Base-by-base conservation (phyloP, 2,888 invertebrate genomes). In the Fragum fragum region DNA sequence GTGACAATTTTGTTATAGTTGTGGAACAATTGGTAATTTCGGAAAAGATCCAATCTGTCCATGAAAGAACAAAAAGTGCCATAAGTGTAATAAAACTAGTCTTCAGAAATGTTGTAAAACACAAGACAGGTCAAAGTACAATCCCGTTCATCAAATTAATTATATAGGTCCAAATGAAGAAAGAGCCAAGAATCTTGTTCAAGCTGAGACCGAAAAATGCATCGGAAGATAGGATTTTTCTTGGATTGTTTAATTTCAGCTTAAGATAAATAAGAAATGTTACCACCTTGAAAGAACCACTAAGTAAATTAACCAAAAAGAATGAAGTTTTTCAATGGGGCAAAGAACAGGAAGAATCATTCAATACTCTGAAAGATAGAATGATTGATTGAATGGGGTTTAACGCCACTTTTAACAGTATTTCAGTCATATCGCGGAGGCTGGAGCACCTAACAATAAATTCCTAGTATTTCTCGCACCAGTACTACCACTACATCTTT, bases 171-270 rank as follows among this genome's bases (percentile, higher is more conserved):
- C 61, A 5, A 61, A 29, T 29, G 61, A 61, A 18, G 61, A 61
- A 61, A 5, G 61, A 28, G 61, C 29, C 61, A 47, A 61, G 32
- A 16, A 14, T 29, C n/a, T 57, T 11, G 2, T 26, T 18, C 9
- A 57, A 26, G 57, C 57, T 23, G 26, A 57, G 26, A 23, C 57
- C 57, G 23, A 57, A 57, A 23, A 57, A 57, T 57, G 57, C 57
- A 26, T 57, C 57, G 1, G 61, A 61, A 61, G 61, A 29, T 16
- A 28, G 61, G 32, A 61, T 29, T 29, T 61, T 61, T 61, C 61
- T 61, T 29, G 61, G 61, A 9, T n/a, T 61, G 11, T 29, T 61
- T 29, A 57, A 61, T 29, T 61, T 61, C n/a, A 61, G 61, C 14
- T 28, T 29, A 3, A 61, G 61, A 61, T 61, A 61, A 11, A 28